phyloP scores from a whole-genome alignment of 1,140 invertebrate species.

The Heterodera schachtii region DNA sequence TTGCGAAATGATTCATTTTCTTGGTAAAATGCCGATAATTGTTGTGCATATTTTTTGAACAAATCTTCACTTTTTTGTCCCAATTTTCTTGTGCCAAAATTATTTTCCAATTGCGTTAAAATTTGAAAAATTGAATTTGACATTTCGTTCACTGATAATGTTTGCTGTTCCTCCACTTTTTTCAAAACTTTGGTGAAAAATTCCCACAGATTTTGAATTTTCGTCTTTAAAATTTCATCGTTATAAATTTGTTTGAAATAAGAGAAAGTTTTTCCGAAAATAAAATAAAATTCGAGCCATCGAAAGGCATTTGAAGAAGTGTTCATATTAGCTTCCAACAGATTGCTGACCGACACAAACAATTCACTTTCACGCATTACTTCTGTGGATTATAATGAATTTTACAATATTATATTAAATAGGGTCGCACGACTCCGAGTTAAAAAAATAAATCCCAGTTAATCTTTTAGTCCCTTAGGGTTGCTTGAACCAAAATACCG shows the following conservation, averaged over 20 bases:
- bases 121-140: background rate
- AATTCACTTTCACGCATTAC: background rate
- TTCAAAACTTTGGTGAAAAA: background rate
- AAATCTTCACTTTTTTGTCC: background rate
- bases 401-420: too few species aligned
- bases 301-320: background rate
- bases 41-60: background rate
- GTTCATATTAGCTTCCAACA: background rate
- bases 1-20: background rate
- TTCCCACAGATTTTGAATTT: background rate
- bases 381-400: too few species aligned
- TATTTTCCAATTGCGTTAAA: background rate
- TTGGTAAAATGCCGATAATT: background rate
- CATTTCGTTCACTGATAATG: background rate
- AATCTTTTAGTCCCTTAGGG: too few species aligned
- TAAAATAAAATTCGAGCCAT: background rate
- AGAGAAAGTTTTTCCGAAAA: background rate
- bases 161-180: background rate
- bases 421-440: too few species aligned
- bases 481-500: too few species aligned
- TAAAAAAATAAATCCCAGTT: too few species aligned
- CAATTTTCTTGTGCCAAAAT: background rate
- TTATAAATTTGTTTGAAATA: background rate
- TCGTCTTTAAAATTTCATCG: background rate
- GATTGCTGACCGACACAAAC: background rate